phyloP scores from a whole-genome alignment of 2,113 vertebrate genomes.

The Corythoichthys intestinalis region DNA sequence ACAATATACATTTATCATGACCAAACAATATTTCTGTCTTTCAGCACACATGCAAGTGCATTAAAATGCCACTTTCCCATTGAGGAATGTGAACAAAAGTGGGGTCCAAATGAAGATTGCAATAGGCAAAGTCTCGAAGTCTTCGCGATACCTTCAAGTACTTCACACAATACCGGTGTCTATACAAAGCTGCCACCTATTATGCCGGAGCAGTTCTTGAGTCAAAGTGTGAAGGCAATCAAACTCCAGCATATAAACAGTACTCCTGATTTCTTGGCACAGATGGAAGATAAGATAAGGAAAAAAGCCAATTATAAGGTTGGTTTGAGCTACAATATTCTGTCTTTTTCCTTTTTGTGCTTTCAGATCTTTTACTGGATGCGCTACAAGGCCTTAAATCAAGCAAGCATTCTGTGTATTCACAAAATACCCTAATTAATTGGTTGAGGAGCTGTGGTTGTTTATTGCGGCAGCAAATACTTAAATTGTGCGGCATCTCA shows the following conservation, averaged over 20 bases:
- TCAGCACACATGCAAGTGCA: constrained; percentile 27
- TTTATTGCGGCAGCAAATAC: constrained; percentile 6
- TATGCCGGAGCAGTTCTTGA: constrained; percentile 26
- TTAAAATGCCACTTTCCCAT: constrained; percentile 19
- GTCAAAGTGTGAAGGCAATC: constrained; percentile 14
- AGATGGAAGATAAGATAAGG: constrained; percentile 68
- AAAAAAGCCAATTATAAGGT: constrained; percentile 74
- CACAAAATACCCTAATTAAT: neutral
- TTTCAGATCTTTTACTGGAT: neutral
- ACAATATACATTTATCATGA: neutral
- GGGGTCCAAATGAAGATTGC: constrained; percentile 34
- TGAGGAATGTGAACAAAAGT: constrained; percentile 22
- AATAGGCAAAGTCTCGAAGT: constrained; percentile 10
- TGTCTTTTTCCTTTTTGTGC: neutral
- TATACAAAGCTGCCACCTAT: constrained; percentile 69
- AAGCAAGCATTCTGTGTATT: neutral
- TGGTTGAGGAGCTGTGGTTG: neutral
- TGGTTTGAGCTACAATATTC: constrained; percentile 8
- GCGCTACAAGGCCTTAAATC: neutral
- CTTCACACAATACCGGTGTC: constrained; percentile 20
- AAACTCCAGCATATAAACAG: constrained; percentile 44
- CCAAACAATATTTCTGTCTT: constrained; percentile 29
- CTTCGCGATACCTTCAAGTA: constrained; percentile 1
- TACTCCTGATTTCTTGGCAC: constrained; percentile 73
- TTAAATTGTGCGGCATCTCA: constrained; percentile 36